Evolutionary conservation across 2,113 vertebrate species (phyloP), one percentile per base, ranked within the genome.

Genomic region (Ophiodon elongatus): DNA sequence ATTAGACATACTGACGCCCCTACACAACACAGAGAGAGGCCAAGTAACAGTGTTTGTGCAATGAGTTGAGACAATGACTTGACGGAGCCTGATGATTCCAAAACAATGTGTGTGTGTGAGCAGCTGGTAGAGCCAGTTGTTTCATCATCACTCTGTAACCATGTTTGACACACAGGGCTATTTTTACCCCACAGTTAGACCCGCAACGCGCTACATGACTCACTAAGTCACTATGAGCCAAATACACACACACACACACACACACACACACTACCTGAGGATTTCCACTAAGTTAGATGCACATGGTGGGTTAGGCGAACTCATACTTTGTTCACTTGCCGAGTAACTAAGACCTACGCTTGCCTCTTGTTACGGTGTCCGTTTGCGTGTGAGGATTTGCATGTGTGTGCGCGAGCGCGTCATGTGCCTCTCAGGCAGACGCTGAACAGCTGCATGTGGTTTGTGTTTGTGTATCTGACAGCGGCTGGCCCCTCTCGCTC

Each of bases 391-490:
- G 25, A 41, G 23, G 8, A 17, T 56, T 13, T 68, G 27, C 71
- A 41, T 64, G 68, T 85, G 64, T 73, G 69, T 72, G 39, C 67
- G 7, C 27, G 65, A 57, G 37, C 33, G 59, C 41, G 64, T 89
- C 76, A 76, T 67, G 74, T 87, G 80, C 80, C 35, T 82, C 35
- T 74, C 65, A 60, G 76, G 78, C 74, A 86, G 81, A 88, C 19
- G 17, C 87, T 45, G 65, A 92, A 86, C 92, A 93, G 94, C 92
- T 93, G 92, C 90, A 92, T 93, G 90, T 92, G 91, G 87, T 93
- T 94, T 93, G 80, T 89, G 84, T 93, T 92, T 94, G 88, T 90
- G 80, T 89, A 88, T 91, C 86, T 94, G 90, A 91, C 90, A 87
- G 86, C 6, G 39, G 56, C 84, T 63, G 31, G 35, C 75, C 63